Evolutionary conservation across 2,797 vertebrate species (phyloP).

Genomic region (Leptodactylus fallax): DNA sequence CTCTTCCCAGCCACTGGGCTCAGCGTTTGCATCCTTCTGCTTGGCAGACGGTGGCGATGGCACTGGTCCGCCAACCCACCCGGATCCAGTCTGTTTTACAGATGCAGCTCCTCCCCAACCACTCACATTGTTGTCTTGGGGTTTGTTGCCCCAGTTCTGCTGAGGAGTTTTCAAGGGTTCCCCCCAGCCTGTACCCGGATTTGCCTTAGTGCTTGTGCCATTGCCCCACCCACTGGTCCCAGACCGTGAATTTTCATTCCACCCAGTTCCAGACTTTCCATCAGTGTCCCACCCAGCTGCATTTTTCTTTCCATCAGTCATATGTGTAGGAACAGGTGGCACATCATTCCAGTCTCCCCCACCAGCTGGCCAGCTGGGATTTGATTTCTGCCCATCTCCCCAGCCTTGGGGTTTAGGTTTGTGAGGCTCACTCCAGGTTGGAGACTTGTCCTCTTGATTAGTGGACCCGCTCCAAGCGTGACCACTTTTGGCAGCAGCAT

Average conservation of each 20-base stretch:
- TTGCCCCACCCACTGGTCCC: constrained; percentile 81
- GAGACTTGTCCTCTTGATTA: constrained; percentile 88
- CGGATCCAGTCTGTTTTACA: constrained; percentile 86
- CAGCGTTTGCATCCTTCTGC: constrained; percentile 79
- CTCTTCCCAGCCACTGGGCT: constrained; percentile 95
- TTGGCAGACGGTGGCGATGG: constrained; percentile 77
- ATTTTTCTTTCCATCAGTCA: constrained; percentile 88
- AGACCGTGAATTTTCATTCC: constrained; percentile 83
- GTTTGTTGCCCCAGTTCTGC: constrained; percentile 90
- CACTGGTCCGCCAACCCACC: constrained; percentile 80
- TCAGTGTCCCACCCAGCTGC: constrained; percentile 91
- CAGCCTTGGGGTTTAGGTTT: constrained; percentile 89
- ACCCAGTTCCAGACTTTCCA: constrained; percentile 78
- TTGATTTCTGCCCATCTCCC: constrained; percentile 87
- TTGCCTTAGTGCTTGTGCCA: constrained; percentile 81
- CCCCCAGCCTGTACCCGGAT: constrained; percentile 81
- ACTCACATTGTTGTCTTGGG: constrained; percentile 83
- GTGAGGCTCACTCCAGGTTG: constrained; percentile 87
- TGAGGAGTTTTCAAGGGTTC: constrained; percentile 83
- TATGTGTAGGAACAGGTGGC: constrained; percentile 84
- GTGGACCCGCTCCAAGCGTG: constrained; percentile 86
- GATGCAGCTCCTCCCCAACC: constrained; percentile 90
- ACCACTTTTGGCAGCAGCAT: constrained; percentile 86
- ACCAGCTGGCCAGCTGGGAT: constrained; percentile 84
- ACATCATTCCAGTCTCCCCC: constrained; percentile 83